Conservation (phyloP, 2,888 invertebrate species). For the Chrysodeixis includens region DNA sequence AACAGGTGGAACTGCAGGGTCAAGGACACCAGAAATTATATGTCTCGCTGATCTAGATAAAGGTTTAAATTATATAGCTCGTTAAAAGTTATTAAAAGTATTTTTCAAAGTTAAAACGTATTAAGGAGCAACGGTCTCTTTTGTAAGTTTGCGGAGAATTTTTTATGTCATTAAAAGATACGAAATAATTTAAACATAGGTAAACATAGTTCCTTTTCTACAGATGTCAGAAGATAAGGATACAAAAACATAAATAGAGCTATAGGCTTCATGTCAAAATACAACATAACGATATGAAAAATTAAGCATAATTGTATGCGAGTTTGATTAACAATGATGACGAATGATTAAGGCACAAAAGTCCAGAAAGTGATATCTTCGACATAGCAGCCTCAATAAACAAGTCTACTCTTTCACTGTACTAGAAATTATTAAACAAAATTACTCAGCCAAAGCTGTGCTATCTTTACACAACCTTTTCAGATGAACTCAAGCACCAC, state of each 20-base stretch:
- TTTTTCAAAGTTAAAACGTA: background rate
- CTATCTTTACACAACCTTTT: background rate
- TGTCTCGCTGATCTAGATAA: conserved; percentile 41
- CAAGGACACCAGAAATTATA: conserved; percentile 71
- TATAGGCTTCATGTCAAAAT: no score
- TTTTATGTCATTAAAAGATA: no score
- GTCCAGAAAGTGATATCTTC: no score
- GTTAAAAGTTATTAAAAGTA: background rate
- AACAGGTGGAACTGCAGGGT: conserved; percentile 82
- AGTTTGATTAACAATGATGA: no score
- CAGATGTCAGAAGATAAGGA: no score
- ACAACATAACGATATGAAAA: no score
- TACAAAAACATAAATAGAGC: no score
- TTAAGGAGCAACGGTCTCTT: background rate
- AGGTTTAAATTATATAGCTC: conserved; percentile 11
- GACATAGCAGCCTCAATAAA: no score
- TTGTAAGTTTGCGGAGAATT: background rate
- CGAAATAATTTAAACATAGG: no score
- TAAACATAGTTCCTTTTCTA: no score
- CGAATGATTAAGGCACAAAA: no score
- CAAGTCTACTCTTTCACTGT: background rate
- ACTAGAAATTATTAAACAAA: background rate
- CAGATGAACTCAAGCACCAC: background rate
- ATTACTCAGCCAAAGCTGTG: background rate
- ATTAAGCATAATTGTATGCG: no score